A percentile compares a stretch with the other conserved stretches of the same genome.
Conservation (phyloP, 1,140 invertebrate genomes). For the Caenorhabditis remanei region DNA sequence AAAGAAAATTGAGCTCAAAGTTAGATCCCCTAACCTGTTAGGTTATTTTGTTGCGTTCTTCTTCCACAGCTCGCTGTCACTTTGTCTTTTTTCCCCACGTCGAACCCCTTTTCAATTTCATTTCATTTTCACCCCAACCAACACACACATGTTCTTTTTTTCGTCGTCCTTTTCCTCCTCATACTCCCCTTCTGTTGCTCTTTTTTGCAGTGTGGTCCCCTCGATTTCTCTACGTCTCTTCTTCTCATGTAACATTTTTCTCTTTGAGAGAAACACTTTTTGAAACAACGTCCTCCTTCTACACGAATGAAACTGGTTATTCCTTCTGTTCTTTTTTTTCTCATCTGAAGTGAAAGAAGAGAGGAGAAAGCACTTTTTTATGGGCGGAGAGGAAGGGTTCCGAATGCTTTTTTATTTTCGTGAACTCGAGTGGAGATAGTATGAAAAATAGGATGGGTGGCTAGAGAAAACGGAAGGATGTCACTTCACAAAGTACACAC, state of each 20-base stretch:
- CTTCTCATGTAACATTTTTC: neutral
- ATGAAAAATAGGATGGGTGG: neutral
- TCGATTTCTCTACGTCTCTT: neutral
- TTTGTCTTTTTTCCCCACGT: too few relatives aligned
- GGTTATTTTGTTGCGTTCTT: too few relatives aligned
- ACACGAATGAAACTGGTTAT: constrained; percentile 38
- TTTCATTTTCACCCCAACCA: constrained; percentile 38
- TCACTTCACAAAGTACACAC: constrained; percentile 53
- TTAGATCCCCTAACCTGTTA: too few relatives aligned
- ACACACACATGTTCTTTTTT: constrained; percentile 51
- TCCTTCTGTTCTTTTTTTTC: neutral
- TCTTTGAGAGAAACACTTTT: constrained; percentile 6
- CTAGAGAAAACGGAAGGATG: constrained; percentile 38
- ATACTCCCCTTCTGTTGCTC: neutral
- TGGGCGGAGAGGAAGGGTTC: constrained; percentile 33
- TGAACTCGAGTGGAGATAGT: too few relatives aligned
- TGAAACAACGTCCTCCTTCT: constrained; percentile 26
- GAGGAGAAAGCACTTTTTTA: constrained; percentile 37
- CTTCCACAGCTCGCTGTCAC: too few relatives aligned
- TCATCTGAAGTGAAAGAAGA: neutral
- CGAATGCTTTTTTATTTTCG: neutral
- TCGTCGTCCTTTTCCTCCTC: neutral
- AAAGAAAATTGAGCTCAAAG: too few relatives aligned
- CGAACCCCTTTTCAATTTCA: constrained; percentile 3
- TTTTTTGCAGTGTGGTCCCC: constrained; percentile 27